phyloP scores from a whole-genome alignment of 2,888 invertebrate genomes.

The Pimpla rufipes region DNA sequence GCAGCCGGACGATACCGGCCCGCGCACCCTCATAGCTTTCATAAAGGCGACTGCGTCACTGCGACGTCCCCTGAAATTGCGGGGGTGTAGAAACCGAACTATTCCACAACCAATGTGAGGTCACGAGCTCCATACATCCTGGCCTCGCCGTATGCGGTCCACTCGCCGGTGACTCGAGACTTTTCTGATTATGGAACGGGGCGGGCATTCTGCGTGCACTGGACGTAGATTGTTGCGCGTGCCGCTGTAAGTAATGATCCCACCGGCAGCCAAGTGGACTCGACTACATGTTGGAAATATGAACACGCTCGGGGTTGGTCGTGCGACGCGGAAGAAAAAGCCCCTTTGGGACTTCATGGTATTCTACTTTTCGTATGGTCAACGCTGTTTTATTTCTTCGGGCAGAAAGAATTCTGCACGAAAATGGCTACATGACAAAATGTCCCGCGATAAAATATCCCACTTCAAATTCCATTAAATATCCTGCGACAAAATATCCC shows the following conservation, averaged over 20 bases:
- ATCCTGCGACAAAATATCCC: too few relatives aligned
- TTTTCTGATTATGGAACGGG: slow-evolving; percentile 14
- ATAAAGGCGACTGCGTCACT: slow-evolving; percentile 60
- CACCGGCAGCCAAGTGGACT: neutral
- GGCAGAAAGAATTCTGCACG: too few relatives aligned
- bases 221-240: slow-evolving; percentile 15
- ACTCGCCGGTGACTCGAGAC: neutral
- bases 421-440: too few relatives aligned
- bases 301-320: neutral
- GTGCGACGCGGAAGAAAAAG: neutral
- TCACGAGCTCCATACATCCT: neutral
- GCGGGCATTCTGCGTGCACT: neutral
- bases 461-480: too few relatives aligned
- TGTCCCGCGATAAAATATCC: too few relatives aligned
- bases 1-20: slow-evolving; percentile 57
- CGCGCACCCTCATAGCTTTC: slow-evolving; percentile 61
- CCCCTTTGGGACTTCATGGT: neutral
- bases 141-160: neutral
- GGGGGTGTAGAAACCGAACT: slow-evolving; percentile 21
- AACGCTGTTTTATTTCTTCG: too few relatives aligned
- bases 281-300: neutral
- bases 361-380: neutral
- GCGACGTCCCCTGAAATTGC: slow-evolving; percentile 48
- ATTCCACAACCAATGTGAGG: slow-evolving; percentile 9
- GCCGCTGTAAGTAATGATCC: slow-evolving; percentile 1